A percentile compares a stretch with the other conserved stretches of the same genome.
These are phyloP conservation scores for Daphoenositta chrysoptera DNA, from an alignment of 2,113 vertebrate species.

Conservation along the genomic window DNA sequence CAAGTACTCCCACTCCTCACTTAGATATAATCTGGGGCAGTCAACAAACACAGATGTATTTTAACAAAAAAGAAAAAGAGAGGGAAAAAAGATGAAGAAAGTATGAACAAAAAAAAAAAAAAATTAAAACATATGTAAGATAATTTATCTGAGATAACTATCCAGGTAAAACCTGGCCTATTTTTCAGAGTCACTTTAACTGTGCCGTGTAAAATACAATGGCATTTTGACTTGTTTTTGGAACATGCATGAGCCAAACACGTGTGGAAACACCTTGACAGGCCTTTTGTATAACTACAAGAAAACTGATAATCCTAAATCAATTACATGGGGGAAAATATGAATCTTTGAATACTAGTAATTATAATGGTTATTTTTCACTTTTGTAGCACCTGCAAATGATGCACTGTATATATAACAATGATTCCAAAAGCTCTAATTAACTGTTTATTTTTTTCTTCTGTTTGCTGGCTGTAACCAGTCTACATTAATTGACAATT, in stretches of 20 bases:
- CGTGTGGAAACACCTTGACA: slow-evolving; percentile 84
- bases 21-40: slow-evolving; percentile 84
- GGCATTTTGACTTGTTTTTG: slow-evolving; percentile 77
- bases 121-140: slow-evolving; percentile 74
- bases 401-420: slow-evolving; percentile 78
- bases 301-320: slow-evolving; percentile 94
- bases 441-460: slow-evolving; percentile 79
- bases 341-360: slow-evolving; percentile 99
- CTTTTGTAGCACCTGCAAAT: slow-evolving; percentile 95
- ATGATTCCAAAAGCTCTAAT: slow-evolving; percentile 81
- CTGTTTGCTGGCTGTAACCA: slow-evolving; percentile 77
- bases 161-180: slow-evolving; percentile 81
- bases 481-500: slow-evolving; percentile 80
- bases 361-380: slow-evolving; percentile 99
- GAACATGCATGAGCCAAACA: slow-evolving; percentile 83
- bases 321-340: slow-evolving; percentile 84
- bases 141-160: slow-evolving; percentile 83
- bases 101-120: slow-evolving; percentile 70
- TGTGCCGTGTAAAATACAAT: slow-evolving; percentile 72
- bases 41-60: slow-evolving; percentile 94
- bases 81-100: slow-evolving; percentile 77
- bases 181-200: slow-evolving; percentile 73
- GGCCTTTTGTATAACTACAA: slow-evolving; percentile 90
- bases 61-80: slow-evolving; percentile 84
- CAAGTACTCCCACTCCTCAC: slow-evolving; percentile 86